Evolutionary conservation across 2,888 invertebrate species (phyloP), one percentile per base, ranked within the genome.

Genomic region (Eugnorisma glareosa): DNA sequence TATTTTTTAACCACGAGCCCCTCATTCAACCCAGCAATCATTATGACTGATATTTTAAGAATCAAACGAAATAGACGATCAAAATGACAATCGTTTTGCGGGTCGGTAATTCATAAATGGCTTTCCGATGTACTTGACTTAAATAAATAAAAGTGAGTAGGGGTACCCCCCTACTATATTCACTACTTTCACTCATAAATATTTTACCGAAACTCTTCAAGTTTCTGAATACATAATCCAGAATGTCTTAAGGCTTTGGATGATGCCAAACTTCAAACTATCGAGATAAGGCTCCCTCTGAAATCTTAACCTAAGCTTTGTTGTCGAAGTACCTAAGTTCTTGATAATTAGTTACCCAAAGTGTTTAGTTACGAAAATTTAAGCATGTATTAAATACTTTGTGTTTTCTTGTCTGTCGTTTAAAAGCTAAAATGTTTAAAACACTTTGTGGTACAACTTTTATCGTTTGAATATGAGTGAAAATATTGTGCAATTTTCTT

Each of bases 271-370:
- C 64, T 73, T 48, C n/a, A 40, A 69, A 77, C 68, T 57, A 67
- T 68, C 2, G 45, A 59, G 28, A 66, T 67, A 13, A 77, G 77
- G 77, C 40, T 73, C n/a, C 31, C 43, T 48, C 54, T 75, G 61
- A 67, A 81, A 82, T 81, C 69, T 69, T 82, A 69, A 61, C 45
- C 82, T 3, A 40, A 67, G 40, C 37, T 69, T 61, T 54, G 82
- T 54, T 74, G 24, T 61, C 28, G 45, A 28, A 51, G 59, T 31
- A 8, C 31, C 37, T 63, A 64, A 40, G 71, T 59, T 72, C 70
- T 75, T 64, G 61, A 57, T 63, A 57, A 81, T 81, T 75, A 67
- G 75, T 57, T 71, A 24, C 15, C 31, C 18, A 24, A 43, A 81
- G 70, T 81, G 59, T 80, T 73, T 43, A 37, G 43, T 68, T 70